Base-by-base conservation (phyloP, 2,113 vertebrate genomes). In the Oncorhynchus kisutch region DNA sequence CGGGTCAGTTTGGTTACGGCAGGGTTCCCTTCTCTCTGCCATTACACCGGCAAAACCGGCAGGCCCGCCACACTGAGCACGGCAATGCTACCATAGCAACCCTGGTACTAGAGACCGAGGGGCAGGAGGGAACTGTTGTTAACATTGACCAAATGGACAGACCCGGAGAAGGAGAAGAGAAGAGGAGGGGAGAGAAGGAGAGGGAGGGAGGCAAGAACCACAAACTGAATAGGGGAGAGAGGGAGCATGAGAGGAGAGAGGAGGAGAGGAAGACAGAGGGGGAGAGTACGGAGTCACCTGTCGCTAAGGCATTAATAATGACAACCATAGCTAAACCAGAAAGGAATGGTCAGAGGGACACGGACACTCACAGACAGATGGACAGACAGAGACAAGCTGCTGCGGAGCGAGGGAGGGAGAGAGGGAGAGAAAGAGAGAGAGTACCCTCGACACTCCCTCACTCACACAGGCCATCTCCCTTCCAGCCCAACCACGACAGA, bases 1-100 rank as follows among this genome's bases (percentile, higher is more conserved):
- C 96, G 0, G 96, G 96, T 2, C 96, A 96, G 90, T 97, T 96
- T 5, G 96, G 96, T 7, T 97, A 97, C 0, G 96, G 96, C 64
- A 92, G 91, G 81, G 94, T 95, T n/a, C 96, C 96, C 0, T 96
- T 95, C 72, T 94, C 95, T 12, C 86, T 97, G 77, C 95, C 96
- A 0, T 82, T 97, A 29, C 96, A 95, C 75, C 92, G 93, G 0
- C 86, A 86, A 67, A 91, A 91, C 81, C 88, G 93, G 0, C 91
- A 91, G 39, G 84, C 86, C 9, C 87, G 91, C 7, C 91, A 94
- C 81, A 86, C 90, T 0, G 78, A 1, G 1, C 90, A 91, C 29
- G 70, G 83, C 20, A 92, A 89, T 14, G 80, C 84, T 2, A 70
- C 71, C 22, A 24, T 60, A 0, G 54, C 68, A 6, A 60, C 70